Percentiles rank a stretch among this genome's conserved stretches.
Conservation (phyloP, 2,797 vertebrate genomes). For the Nyctibius grandis region DNA sequence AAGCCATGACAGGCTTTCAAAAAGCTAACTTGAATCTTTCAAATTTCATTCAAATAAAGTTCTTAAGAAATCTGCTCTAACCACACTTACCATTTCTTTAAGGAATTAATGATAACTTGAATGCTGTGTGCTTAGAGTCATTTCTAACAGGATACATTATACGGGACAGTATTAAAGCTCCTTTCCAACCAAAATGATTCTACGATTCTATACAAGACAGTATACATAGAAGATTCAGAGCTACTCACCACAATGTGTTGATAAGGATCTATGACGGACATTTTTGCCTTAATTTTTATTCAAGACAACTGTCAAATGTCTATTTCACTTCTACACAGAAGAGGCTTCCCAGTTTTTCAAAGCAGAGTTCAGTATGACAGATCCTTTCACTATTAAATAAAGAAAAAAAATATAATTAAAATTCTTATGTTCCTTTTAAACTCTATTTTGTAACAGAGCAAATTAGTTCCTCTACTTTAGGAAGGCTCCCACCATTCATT, state of each 20-base stretch:
- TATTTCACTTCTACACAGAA: neutral
- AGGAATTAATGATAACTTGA: neutral
- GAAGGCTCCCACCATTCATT: neutral
- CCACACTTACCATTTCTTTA: neutral
- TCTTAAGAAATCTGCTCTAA: neutral
- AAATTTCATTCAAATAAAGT: neutral
- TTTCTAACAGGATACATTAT: neutral
- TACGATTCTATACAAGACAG: neutral
- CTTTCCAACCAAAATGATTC: no score
- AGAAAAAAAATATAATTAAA: neutral
- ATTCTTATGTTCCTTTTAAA: neutral
- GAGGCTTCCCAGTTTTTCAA: constrained; percentile 1
- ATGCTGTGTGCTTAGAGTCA: neutral
- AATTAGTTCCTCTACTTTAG: neutral
- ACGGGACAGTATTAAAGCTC: neutral
- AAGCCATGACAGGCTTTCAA: neutral
- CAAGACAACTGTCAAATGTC: neutral
- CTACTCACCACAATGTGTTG: constrained; percentile 93
- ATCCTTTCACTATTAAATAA: constrained; percentile 45
- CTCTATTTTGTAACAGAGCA: neutral
- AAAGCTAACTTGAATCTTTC: neutral
- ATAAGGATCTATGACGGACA: constrained; percentile 89
- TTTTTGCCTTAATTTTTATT: constrained; percentile 58
- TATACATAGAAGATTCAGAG: neutral
- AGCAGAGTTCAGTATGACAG: neutral